Conservation (phyloP, 2,888 invertebrate species). For the Microctonus hyperodae region DNA sequence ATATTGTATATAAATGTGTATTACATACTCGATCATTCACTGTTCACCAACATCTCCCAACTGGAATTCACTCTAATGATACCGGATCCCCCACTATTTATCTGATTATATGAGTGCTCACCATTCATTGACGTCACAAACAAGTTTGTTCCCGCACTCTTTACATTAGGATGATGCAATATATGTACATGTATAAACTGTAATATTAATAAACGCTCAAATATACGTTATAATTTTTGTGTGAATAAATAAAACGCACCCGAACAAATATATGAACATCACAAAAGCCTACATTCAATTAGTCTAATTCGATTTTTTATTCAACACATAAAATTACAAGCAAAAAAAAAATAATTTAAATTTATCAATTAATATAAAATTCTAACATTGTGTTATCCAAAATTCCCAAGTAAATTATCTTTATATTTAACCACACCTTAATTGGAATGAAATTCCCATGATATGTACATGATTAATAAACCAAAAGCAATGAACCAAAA, state of each 20-base stretch:
- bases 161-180: neutral
- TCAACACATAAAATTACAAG: no score
- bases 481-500: constrained; percentile 15
- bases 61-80: neutral
- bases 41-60: neutral
- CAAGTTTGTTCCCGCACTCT: constrained; percentile 34
- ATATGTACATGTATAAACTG: neutral
- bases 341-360: no score
- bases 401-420: neutral
- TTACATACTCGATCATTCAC: neutral
- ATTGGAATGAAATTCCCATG: neutral
- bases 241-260: neutral
- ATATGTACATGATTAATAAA: neutral
- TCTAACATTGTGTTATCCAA: neutral
- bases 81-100: constrained; percentile 22
- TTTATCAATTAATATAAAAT: no score
- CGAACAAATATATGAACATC: neutral
- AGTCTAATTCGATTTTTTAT: constrained; percentile 1
- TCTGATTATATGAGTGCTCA: constrained; percentile 39
- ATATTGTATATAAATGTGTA: no score
- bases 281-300: neutral
- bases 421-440: neutral
- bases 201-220: no score
- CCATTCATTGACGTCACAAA: constrained; percentile 39
- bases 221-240: neutral